Conservation (phyloP, 2,797 vertebrate genomes). For the Silurus aristotelis region DNA sequence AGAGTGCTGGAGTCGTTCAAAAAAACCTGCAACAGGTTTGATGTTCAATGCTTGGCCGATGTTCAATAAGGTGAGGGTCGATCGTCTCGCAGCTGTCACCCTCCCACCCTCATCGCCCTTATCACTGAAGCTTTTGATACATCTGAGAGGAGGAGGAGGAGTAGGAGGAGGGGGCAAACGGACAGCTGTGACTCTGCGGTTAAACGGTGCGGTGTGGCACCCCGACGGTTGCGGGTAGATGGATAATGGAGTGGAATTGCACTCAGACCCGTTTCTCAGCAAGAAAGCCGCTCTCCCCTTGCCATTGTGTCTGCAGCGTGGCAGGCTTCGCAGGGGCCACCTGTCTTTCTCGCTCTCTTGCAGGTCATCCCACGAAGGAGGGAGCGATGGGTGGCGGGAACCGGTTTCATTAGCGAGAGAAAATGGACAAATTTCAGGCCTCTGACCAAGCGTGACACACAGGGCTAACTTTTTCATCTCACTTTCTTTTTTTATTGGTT, state of each 20-base stretch:
- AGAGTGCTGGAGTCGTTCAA: conserved; percentile 8
- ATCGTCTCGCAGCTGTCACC: conserved; percentile 39
- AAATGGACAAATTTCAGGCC: conserved; percentile 73
- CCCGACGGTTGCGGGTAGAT: conserved; percentile 58
- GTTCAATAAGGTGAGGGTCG: conserved; percentile 30
- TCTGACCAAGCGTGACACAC: conserved; percentile 72
- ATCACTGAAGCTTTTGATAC: conserved; percentile 52
- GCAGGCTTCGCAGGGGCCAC: conserved; percentile 66
- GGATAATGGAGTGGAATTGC: conserved; percentile 69
- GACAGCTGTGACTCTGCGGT: conserved; percentile 51
- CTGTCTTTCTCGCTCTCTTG: conserved; percentile 50
- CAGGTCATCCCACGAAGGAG: conserved; percentile 51
- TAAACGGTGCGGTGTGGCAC: conserved; percentile 64
- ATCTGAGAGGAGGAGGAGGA: conserved; percentile 33
- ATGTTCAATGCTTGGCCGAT: conserved; percentile 21
- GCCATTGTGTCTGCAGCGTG: conserved; percentile 58
- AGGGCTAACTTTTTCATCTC: conserved; percentile 62
- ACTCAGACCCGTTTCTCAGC: conserved; percentile 50
- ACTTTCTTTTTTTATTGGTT: conserved; percentile 56
- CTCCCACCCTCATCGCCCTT: conserved; percentile 40
- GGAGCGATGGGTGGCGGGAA: conserved; percentile 48
- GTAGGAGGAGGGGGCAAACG: background rate
- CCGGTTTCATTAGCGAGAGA: conserved; percentile 69
- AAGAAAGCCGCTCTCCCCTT: conserved; percentile 50
- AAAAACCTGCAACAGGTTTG: conserved; percentile 43